Conservation (phyloP, 2,113 vertebrate genomes). For the Sterrhoptilus dennistouni region DNA sequence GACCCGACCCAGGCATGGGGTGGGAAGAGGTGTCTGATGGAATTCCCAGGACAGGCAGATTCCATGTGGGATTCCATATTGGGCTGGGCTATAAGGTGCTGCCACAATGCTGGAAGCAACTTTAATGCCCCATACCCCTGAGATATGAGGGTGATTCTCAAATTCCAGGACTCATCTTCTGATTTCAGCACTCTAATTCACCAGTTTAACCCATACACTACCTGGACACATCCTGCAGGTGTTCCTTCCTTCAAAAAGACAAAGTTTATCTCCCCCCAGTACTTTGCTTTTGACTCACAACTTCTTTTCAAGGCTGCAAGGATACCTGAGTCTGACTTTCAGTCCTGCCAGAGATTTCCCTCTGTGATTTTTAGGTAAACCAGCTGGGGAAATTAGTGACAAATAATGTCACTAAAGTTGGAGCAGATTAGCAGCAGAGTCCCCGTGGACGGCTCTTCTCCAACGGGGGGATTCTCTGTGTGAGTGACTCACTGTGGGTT, state of each 20-base stretch:
- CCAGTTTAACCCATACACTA: background rate
- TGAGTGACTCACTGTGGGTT: accelerated
- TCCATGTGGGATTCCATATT: background rate
- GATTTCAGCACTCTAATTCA: background rate
- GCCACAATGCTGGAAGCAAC: background rate
- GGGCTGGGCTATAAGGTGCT: background rate
- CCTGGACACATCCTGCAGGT: background rate
- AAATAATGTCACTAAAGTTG: background rate
- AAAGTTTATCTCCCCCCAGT: background rate
- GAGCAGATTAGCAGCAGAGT: background rate
- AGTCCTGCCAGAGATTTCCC: background rate
- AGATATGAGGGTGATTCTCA: background rate
- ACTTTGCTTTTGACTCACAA: background rate
- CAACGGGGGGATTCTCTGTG: accelerated
- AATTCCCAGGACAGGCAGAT: background rate
- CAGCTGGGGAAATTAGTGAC: background rate
- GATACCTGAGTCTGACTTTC: background rate
- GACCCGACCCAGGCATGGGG: accelerated
- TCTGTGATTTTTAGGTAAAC: background rate
- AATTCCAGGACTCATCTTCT: background rate
- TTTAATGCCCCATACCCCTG: background rate
- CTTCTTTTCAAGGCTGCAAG: background rate
- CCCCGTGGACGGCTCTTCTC: background rate
- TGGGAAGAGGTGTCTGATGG: background rate
- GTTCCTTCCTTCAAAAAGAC: background rate